A percentile compares a stretch with the other conserved stretches of the same genome.
Conservation (phyloP, 2,797 vertebrate genomes). For the Pseudopleuronectes americanus region DNA sequence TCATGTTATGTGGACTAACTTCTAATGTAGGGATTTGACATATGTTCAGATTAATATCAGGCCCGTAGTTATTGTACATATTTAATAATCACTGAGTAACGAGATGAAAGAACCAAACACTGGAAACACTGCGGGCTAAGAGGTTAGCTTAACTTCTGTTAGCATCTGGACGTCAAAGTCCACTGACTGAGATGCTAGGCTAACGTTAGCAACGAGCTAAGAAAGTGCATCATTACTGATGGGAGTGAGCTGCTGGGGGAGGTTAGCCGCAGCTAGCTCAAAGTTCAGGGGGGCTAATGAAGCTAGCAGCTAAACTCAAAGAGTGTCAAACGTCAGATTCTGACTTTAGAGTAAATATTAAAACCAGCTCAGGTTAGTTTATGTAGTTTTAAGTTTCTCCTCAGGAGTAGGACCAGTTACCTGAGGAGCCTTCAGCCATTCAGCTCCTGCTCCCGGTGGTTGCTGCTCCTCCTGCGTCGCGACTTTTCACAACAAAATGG, state of each 20-base stretch:
- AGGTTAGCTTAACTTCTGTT: neutral
- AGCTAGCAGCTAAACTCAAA: too few relatives aligned
- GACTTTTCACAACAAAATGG: constrained; percentile 25
- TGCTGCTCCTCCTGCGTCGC: constrained; percentile 23
- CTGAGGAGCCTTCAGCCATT: constrained; percentile 83
- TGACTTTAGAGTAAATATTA: neutral
- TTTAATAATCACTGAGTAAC: too few relatives aligned
- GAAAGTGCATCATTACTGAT: neutral
- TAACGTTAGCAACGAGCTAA: constrained; percentile 9
- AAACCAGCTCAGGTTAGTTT: neutral
- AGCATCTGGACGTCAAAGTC: constrained; percentile 21
- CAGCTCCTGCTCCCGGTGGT: constrained; percentile 25
- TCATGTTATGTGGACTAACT: too few relatives aligned
- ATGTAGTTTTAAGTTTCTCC: too few relatives aligned
- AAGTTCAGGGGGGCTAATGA: constrained; percentile 45
- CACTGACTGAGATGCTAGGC: neutral
- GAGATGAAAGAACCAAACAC: neutral
- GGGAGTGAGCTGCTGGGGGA: neutral
- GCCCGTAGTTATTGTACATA: too few relatives aligned
- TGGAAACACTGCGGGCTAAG: neutral
- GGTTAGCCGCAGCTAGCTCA: neutral
- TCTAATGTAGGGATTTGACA: too few relatives aligned
- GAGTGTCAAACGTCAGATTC: too few relatives aligned
- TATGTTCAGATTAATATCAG: too few relatives aligned
- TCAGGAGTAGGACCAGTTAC: constrained; percentile 39